These are phyloP conservation scores for Forficula auricularia DNA, from an alignment of 1,140 invertebrate species.

Conservation along the genomic window DNA sequence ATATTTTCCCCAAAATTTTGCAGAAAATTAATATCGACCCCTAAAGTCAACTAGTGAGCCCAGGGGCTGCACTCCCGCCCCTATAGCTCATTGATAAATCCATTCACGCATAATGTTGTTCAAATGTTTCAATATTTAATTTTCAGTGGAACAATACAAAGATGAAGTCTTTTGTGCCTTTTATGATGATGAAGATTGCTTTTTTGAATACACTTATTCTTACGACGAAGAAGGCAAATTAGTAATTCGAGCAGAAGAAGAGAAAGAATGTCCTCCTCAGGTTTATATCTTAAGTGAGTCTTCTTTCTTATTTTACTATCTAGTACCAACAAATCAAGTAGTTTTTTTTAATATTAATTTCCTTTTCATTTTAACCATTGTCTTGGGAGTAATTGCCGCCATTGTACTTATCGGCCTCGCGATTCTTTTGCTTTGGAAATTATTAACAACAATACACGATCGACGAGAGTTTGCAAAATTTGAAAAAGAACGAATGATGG, in stretches of 20 bases:
- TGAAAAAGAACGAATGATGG: conserved; percentile 86
- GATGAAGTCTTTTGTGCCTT: conserved; percentile 59
- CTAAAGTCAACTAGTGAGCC: too few species aligned
- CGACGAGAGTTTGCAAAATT: conserved; percentile 89
- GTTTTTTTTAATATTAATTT: conserved; percentile 6
- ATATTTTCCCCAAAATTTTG: too few species aligned
- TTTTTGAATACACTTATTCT: conserved; percentile 64
- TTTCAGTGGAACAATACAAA: conserved; percentile 45
- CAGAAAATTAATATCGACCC: too few species aligned
- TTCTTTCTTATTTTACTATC: not conserved
- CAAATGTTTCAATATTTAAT: conserved; percentile 15
- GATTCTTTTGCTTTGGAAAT: conserved; percentile 86
- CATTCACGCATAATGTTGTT: too few species aligned
- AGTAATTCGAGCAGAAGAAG: conserved; percentile 49
- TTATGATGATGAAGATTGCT: conserved; percentile 69
- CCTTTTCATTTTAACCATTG: conserved; percentile 44
- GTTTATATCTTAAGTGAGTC: conserved; percentile 29
- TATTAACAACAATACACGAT: conserved; percentile 89
- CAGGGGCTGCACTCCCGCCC: too few species aligned
- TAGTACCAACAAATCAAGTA: not conserved
- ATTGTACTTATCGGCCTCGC: conserved; percentile 77
- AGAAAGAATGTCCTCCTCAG: conserved; percentile 61
- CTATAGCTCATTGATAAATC: too few species aligned
- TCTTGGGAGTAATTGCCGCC: conserved; percentile 88
- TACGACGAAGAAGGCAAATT: conserved; percentile 36